Percentiles rank a stretch among this genome's conserved stretches.
These are phyloP conservation scores for Bimastos eiseni DNA, from an alignment of 2,888 invertebrate genomes.

Conservation along the genomic window DNA sequence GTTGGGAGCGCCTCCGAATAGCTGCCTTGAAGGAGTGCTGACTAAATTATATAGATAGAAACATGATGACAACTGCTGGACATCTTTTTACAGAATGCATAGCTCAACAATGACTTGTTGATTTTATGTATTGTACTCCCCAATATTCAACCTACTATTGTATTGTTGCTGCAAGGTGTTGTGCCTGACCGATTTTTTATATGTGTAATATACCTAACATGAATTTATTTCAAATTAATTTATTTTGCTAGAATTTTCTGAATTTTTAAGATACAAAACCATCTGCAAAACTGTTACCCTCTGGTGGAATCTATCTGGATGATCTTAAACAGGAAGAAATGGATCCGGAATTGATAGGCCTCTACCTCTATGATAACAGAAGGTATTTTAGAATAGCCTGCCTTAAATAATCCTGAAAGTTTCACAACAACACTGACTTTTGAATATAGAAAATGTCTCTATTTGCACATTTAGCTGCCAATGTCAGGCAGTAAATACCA, in stretches of 20 bases:
- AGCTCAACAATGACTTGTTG: not conserved
- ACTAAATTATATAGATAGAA: not conserved
- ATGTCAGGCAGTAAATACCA: too few species aligned
- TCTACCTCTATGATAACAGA: conserved; percentile 74
- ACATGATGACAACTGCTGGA: not conserved
- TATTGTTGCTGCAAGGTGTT: not conserved
- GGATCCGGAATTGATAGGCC: conserved; percentile 86
- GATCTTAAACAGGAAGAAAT: conserved; percentile 85
- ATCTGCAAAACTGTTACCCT: not conserved
- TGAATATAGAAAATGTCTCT: not conserved
- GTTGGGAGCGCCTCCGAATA: too few species aligned
- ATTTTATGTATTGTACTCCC: not conserved
- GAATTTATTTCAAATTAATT: not conserved
- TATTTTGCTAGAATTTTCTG: not conserved
- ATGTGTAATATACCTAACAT: not conserved
- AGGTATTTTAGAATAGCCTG: conserved; percentile 37
- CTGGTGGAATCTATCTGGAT: conserved; percentile 85
- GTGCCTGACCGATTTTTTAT: not conserved
- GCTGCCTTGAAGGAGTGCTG: too few species aligned
- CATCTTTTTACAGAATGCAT: not conserved
- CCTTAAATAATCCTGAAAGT: not conserved
- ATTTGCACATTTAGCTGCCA: too few species aligned
- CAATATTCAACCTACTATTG: not conserved
- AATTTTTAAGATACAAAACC: not conserved
- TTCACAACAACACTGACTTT: not conserved